Evolutionary conservation across 1,140 invertebrate genomes (phyloP).

Genomic region (Drosophila ohnishii): DNA sequence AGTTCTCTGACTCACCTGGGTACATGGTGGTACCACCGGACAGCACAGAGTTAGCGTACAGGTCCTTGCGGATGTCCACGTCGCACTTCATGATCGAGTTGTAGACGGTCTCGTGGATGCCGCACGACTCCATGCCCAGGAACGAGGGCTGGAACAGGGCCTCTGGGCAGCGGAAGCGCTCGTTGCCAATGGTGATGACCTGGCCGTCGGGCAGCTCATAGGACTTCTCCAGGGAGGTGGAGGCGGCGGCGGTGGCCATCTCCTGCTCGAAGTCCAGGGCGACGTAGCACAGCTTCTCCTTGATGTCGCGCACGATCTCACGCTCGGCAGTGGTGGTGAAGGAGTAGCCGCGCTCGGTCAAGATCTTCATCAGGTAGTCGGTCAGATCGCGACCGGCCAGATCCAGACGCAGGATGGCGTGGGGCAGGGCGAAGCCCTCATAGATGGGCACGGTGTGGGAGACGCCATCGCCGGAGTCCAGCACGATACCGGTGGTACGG

Average conservation of each 20-base stretch:
- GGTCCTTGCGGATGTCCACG: conserved; percentile 94
- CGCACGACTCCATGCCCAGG: conserved; percentile 92
- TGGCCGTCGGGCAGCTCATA: conserved; percentile 91
- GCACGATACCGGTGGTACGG: conserved; percentile 96
- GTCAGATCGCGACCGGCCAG: conserved; percentile 97
- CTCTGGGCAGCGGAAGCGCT: conserved; percentile 95
- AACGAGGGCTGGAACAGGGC: conserved; percentile 93
- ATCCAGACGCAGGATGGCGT: conserved; percentile 95
- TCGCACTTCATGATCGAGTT: conserved; percentile 96
- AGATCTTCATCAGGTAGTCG: conserved; percentile 98
- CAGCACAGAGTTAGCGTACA: conserved; percentile 93
- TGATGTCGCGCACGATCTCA: conserved; percentile 98
- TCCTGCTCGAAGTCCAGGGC: conserved; percentile 96
- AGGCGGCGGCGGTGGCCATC: conserved; percentile 92
- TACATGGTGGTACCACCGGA: conserved; percentile 94
- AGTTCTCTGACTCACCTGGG: conserved; percentile 87
- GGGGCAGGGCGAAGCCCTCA: conserved; percentile 91
- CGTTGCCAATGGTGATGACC: conserved; percentile 94
- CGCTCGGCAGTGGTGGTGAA: conserved; percentile 98
- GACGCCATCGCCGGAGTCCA: conserved; percentile 97
- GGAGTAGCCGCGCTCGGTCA: conserved; percentile 97
- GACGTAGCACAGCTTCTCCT: conserved; percentile 96
- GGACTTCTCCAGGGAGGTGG: conserved; percentile 91
- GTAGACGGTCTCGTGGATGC: conserved; percentile 93
- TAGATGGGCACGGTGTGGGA: conserved; percentile 97